Base-by-base conservation (phyloP, 2,797 vertebrate genomes). In the Tenualosa ilisha region DNA sequence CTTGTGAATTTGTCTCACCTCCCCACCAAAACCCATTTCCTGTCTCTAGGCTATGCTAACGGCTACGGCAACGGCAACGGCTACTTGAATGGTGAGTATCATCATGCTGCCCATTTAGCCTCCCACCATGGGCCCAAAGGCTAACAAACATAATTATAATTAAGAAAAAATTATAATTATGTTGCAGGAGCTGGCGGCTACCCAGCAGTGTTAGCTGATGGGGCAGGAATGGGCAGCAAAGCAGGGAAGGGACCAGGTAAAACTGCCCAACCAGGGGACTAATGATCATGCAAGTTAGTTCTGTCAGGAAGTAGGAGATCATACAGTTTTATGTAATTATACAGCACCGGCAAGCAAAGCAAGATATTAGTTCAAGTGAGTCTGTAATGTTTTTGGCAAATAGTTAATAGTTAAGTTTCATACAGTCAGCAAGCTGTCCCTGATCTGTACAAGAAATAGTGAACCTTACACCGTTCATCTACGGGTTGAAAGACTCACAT, bases 81-180 rank as follows among this genome's bases (percentile, higher is more conserved):
- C n/a, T 94, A 93, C 22, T 92, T 93, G 84, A 90, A 93, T 15
- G 95, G 96, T 96, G 88, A 93, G 95, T 93, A 31, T 53, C 81
- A 85, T 37, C 37, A 2, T 3, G 50, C 83, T 53, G 8, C 40
- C 83, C 65, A 9, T 63, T 43, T 9, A 22, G 68, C 31, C 68
- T 17, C 11, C 68, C 15, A 68, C 0, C 31, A 75, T 31, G 43
- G 37, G 68, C 31, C 2, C 22, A 11, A 46, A 7, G 84, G 40
- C 82, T 59, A 31, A 83, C 15, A 85, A 24, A 83, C 56, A 51
- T 84, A 82, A 89, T 86, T 87, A 75, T 85, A 88, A 90, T 88
- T 82, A 20, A 84, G 86, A 75, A 68, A 88, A 92, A 89, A 92
- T 93, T 90, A 92, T 92, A 89, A 86, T 88, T 91, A 85, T 93